phyloP scores from a whole-genome alignment of 1,140 invertebrate species.

The Cydia strobilella region DNA sequence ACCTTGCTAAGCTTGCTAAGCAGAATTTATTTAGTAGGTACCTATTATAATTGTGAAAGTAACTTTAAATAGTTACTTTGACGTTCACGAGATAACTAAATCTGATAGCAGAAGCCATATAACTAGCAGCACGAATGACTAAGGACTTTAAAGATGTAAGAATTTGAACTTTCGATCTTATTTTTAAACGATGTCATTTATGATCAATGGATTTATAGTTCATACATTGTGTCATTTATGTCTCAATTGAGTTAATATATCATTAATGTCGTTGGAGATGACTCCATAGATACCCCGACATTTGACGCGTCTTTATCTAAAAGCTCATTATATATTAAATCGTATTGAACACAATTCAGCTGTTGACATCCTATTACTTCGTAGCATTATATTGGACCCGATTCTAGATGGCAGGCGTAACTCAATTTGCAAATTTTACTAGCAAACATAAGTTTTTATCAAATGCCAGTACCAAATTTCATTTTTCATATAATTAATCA shows the following conservation, averaged over 20 bases:
- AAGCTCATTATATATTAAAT: background rate
- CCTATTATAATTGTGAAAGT: background rate
- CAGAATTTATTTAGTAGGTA: background rate
- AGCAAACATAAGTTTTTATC: background rate
- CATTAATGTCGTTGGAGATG: background rate
- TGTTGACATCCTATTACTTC: background rate
- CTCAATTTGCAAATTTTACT: background rate
- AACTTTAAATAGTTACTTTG: background rate
- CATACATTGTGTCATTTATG: background rate
- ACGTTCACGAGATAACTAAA: background rate
- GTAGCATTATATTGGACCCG: no score
- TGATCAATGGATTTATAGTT: background rate
- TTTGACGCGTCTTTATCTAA: background rate
- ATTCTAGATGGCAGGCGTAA: background rate
- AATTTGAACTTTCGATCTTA: slow-evolving; percentile 1
- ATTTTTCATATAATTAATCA: no score
- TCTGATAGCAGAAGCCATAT: background rate
- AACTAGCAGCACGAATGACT: no score
- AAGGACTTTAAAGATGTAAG: no score
- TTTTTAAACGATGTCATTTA: background rate
- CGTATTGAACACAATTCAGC: background rate
- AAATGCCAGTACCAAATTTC: no score
- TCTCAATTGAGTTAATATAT: slow-evolving; percentile 2
- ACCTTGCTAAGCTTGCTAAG: no score
- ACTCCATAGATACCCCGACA: background rate